Evolutionary conservation across 1,140 invertebrate genomes (phyloP).

Genomic region (Rhizoglyphus robini): DNA sequence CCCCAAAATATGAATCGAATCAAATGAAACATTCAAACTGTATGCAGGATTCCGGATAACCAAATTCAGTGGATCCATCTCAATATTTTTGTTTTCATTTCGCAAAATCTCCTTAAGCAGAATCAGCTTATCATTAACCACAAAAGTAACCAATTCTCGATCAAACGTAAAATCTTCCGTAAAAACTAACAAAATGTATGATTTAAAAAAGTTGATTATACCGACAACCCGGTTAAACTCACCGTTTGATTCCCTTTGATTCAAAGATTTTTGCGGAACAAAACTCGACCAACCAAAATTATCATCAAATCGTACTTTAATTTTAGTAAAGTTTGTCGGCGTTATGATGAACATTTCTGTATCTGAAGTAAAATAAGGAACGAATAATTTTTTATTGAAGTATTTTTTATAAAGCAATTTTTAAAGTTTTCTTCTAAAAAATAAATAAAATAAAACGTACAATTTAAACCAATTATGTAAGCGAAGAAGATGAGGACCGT

Average conservation of each 20-base stretch:
- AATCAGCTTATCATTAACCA: neutral
- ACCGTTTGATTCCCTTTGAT: too few relatives aligned
- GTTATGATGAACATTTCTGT: neutral
- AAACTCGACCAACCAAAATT: too few relatives aligned
- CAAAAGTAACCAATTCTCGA: neutral
- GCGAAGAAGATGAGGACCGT: too few relatives aligned
- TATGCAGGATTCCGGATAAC: neutral
- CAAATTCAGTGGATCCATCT: neutral
- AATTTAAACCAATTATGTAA: too few relatives aligned
- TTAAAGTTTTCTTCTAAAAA: too few relatives aligned
- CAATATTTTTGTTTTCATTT: neutral
- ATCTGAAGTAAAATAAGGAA: neutral
- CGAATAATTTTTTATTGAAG: too few relatives aligned
- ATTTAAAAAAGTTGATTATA: too few relatives aligned
- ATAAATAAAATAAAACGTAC: too few relatives aligned
- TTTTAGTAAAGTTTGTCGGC: slow-evolving; percentile 3
- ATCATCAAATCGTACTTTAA: slow-evolving; percentile 3
- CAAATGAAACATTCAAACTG: slow-evolving; percentile 9
- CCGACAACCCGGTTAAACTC: too few relatives aligned
- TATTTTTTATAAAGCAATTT: too few relatives aligned
- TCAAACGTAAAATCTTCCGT: neutral
- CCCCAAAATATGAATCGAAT: slow-evolving; percentile 17
- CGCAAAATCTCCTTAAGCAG: neutral
- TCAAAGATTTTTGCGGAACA: neutral
- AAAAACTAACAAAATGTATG: too few relatives aligned